Percentiles rank a stretch among this genome's conserved stretches.
phyloP scores from a whole-genome alignment of 2,888 invertebrate species.

The Ceratothoa steindachneri region DNA sequence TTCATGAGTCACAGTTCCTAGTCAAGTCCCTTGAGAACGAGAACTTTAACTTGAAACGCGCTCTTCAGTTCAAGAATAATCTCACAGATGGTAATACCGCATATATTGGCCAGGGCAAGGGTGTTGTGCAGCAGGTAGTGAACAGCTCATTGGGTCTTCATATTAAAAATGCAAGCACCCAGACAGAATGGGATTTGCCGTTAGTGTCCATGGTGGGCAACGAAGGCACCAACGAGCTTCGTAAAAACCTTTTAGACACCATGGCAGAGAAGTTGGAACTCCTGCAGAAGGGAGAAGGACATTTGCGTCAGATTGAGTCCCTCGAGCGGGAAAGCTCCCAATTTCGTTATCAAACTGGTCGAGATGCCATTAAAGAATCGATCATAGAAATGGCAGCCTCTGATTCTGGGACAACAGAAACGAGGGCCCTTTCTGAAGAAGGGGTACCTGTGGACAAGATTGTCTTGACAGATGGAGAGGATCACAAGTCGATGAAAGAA shows the following conservation, averaged over 20 bases:
- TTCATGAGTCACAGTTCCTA: conserved; percentile 2
- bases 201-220: background rate
- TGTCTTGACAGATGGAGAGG: background rate
- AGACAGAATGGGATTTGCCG: background rate
- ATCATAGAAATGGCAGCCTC: background rate
- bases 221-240: background rate
- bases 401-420: background rate
- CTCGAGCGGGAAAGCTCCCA: background rate
- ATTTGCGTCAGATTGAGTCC: background rate
- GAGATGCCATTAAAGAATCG: background rate
- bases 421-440: background rate
- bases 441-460: background rate
- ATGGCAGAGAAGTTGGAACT: background rate
- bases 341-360: background rate
- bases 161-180: background rate
- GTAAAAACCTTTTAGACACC: background rate
- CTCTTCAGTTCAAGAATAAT: background rate
- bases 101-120: background rate
- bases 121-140: background rate
- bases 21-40: conserved; percentile 30
- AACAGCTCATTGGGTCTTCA: background rate
- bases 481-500: background rate
- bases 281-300: background rate
- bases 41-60: conserved; percentile 13
- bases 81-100: background rate